These are phyloP conservation scores for Neocloeon triangulifer DNA, from an alignment of 1,140 invertebrate genomes.

Conservation along the genomic window DNA sequence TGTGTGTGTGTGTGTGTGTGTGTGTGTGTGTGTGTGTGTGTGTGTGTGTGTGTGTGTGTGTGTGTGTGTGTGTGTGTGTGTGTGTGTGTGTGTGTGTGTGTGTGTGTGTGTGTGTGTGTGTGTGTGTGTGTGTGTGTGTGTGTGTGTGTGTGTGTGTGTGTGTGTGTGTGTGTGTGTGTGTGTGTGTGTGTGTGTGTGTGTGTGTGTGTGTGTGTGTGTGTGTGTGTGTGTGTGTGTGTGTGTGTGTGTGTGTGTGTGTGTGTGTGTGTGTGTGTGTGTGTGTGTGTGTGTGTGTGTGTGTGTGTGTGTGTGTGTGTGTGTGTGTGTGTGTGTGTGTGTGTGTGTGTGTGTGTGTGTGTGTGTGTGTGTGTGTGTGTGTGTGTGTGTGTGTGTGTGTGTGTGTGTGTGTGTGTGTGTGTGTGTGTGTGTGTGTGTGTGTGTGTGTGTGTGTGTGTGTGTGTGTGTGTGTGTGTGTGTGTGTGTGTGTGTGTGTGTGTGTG, in stretches of 20 bases:
- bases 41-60: slow-evolving; percentile 9
- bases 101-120: slow-evolving; percentile 9
- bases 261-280: slow-evolving; percentile 5
- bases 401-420: slow-evolving; percentile 5
- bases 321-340: slow-evolving; percentile 5
- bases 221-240: slow-evolving; percentile 7
- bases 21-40: slow-evolving; percentile 9
- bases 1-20: slow-evolving; percentile 9
- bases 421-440: slow-evolving; percentile 5
- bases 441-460: slow-evolving; percentile 5
- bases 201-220: slow-evolving; percentile 9
- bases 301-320: slow-evolving; percentile 5
- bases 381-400: slow-evolving; percentile 5
- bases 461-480: slow-evolving; percentile 5
- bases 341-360: slow-evolving; percentile 5
- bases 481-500: slow-evolving; percentile 5
- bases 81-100: slow-evolving; percentile 9
- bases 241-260: slow-evolving; percentile 5
- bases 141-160: slow-evolving; percentile 8
- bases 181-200: slow-evolving; percentile 9
- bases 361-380: slow-evolving; percentile 5
- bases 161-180: slow-evolving; percentile 9
- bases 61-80: slow-evolving; percentile 9
- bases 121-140: slow-evolving; percentile 9
- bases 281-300: slow-evolving; percentile 5